Evolutionary conservation across 2,113 vertebrate genomes (phyloP), one percentile per base, ranked within the genome.

Genomic region (Hydropotes inermis): DNA sequence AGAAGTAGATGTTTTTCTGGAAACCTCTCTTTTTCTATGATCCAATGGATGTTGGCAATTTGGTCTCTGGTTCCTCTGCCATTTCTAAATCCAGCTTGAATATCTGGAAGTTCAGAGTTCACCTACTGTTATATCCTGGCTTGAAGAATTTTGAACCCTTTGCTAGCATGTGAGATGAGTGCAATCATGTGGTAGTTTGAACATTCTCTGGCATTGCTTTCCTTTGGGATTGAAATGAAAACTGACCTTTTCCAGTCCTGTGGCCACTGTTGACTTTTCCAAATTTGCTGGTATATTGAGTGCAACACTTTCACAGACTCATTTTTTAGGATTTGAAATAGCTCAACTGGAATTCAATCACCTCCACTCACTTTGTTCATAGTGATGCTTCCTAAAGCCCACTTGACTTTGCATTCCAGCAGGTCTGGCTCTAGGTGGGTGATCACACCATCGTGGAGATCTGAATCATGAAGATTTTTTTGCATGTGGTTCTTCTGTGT

Each of bases 131-230:
- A 19, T 19, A 67, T 19, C 33, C 61, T 67, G 33, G 16, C 33
- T 19, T n/a, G 16, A n/a, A n/a, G 61, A 67, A n/a, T 67, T 67
- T 67, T 17, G 61, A 67, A 7, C 61, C 16, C 61, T n/a, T 67
- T 67, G 33, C 61, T 67, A 67, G 7, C 0, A 17, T 67, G 61
- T 67, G 61, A 67, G 33, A n/a, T 67, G 16, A n/a, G 16, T 19
- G 61, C 33, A n/a, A n/a, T 9, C 0, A 0, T n/a, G 33, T 2
- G 0, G 61, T n/a, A 67, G 16, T n/a, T n/a, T n/a, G 7, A 19
- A 19, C 16, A 67, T 67, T n/a, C 61, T 67, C 33, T 67, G 61
- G 7, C 30, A 67, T 67, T 67, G 16, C 33, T n/a, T 67, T 67
- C 33, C 61, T 67, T 19, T 67, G 61, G 7, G 33, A n/a, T 9